Evolutionary conservation across 2,797 vertebrate species (phyloP).

Genomic region (Sebastes trivittatus): DNA sequence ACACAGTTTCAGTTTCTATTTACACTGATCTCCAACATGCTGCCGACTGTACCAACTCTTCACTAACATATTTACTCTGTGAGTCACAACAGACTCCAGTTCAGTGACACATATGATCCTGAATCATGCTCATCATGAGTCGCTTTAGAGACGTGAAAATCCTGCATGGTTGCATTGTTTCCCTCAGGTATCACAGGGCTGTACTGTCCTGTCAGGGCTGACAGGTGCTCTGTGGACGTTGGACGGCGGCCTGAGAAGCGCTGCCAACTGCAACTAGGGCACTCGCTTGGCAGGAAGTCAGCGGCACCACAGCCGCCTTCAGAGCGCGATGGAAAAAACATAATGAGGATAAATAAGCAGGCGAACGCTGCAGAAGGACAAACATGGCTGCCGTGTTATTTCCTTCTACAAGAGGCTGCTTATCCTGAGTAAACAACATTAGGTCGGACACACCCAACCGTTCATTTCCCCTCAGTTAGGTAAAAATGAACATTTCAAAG

Average conservation of each 20-base stretch:
- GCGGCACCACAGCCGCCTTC: slow-evolving; percentile 9
- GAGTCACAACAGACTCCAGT: not conserved
- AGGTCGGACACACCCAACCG: not conserved
- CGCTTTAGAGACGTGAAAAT: no score
- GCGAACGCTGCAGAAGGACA: slow-evolving; percentile 14
- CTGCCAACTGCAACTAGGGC: slow-evolving; percentile 65
- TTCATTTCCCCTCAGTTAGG: no score
- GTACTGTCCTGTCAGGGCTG: slow-evolving; percentile 32
- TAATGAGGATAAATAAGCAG: slow-evolving; percentile 62
- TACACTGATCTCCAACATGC: no score
- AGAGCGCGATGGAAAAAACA: slow-evolving; percentile 58
- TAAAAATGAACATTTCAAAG: no score
- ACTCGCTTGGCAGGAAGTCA: slow-evolving; percentile 41
- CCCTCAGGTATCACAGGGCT: slow-evolving; percentile 39
- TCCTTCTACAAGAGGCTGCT: not conserved
- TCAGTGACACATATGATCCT: not conserved
- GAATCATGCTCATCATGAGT: not conserved
- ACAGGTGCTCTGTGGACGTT: slow-evolving; percentile 65
- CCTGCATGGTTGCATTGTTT: not conserved
- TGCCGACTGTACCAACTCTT: no score
- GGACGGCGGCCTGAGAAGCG: slow-evolving; percentile 20
- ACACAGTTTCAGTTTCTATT: no score
- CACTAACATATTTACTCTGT: not conserved
- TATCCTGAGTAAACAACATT: slow-evolving; percentile 21
- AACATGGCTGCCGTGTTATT: slow-evolving; percentile 32